These are phyloP conservation scores for Akabosia matsudoensis DNA, from an alignment of 1,140 invertebrate genomes.

Conservation along the genomic window DNA sequence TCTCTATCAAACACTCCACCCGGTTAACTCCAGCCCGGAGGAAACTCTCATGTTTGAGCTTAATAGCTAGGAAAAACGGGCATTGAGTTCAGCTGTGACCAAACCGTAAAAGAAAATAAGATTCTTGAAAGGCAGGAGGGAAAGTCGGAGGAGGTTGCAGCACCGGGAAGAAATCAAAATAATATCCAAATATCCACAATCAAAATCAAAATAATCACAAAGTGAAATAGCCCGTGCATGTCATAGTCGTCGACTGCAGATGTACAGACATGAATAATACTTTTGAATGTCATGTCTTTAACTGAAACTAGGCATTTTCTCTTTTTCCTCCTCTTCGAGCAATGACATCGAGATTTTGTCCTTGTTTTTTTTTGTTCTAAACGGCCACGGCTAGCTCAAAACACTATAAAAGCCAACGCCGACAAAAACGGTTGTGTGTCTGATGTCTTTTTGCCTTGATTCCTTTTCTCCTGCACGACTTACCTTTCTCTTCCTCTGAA, in stretches of 20 bases:
- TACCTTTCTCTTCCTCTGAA: neutral
- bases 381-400: too few species aligned
- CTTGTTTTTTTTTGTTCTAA: too few species aligned
- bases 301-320: neutral
- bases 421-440: too few species aligned
- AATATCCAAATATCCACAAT: constrained; percentile 21
- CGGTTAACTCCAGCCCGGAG: neutral
- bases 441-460: too few species aligned
- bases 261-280: neutral
- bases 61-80: constrained; percentile 18
- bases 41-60: neutral
- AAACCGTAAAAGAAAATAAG: neutral
- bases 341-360: too few species aligned
- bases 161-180: constrained; percentile 10
- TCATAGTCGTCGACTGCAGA: constrained; percentile 8
- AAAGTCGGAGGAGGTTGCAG: too few species aligned
- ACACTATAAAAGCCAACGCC: too few species aligned
- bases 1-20: too few species aligned
- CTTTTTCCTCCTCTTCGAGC: neutral
- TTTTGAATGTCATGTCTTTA: neutral
- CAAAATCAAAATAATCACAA: constrained; percentile 23
- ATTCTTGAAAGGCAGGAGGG: neutral
- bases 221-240: constrained; percentile 17
- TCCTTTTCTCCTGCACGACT: neutral
- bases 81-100: constrained; percentile 23